Evolutionary conservation across 2,113 vertebrate genomes (phyloP).

Genomic region (Coturnix japonica): DNA sequence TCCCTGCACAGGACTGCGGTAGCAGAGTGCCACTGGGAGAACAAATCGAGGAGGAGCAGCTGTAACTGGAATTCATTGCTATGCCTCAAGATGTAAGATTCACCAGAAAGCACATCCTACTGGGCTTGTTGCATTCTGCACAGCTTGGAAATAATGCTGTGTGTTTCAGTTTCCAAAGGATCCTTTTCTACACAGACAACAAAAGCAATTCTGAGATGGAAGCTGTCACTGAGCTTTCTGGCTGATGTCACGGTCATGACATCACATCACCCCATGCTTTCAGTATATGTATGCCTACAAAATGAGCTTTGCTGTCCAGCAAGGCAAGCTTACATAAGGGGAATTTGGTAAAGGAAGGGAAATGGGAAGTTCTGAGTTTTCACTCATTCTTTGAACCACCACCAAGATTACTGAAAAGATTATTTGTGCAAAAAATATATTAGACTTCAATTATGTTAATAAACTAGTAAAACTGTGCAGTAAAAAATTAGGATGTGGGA

Average conservation of each 20-base stretch:
- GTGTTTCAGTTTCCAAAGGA: neutral
- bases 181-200: neutral
- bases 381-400: neutral
- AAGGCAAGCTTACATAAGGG: neutral
- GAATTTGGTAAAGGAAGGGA: neutral
- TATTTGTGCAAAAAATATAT: neutral
- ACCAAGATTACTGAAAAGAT: neutral
- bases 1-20: neutral
- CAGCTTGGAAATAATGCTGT: neutral
- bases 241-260: neutral
- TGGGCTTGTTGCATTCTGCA: neutral
- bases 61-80: neutral
- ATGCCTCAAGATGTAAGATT: neutral
- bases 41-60: neutral
- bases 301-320: neutral
- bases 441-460: neutral
- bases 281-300: neutral
- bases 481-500: neutral
- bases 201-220: neutral
- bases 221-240: neutral
- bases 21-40: neutral
- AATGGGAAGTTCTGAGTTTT: neutral
- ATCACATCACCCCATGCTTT: neutral
- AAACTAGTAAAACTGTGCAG: neutral
- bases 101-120: neutral